Evolutionary conservation across 2,888 invertebrate species (phyloP).

Genomic region (Platycheirus rosarum): DNA sequence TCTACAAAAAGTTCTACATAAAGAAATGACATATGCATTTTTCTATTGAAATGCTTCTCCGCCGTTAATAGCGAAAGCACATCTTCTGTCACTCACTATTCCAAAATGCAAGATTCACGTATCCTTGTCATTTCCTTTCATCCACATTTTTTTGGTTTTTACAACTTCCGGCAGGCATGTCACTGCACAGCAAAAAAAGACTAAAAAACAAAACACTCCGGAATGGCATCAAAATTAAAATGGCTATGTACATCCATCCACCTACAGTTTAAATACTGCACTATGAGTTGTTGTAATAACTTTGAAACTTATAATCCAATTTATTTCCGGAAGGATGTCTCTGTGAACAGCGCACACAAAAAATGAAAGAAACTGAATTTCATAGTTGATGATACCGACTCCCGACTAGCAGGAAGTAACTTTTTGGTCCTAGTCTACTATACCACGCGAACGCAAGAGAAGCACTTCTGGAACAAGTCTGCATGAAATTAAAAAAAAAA

Average conservation of each 20-base stretch:
- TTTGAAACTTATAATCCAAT: slow-evolving; percentile 56
- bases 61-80: neutral
- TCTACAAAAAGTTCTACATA: slow-evolving; percentile 12
- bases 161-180: slow-evolving; percentile 18
- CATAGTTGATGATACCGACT: slow-evolving; percentile 17
- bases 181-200: neutral
- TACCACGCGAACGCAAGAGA: slow-evolving; percentile 13
- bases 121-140: slow-evolving; percentile 14
- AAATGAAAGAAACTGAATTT: slow-evolving; percentile 31
- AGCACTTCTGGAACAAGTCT: slow-evolving; percentile 34
- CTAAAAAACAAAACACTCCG: slow-evolving; percentile 12
- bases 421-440: slow-evolving; percentile 14
- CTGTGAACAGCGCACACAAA: slow-evolving; percentile 4
- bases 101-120: too few relatives aligned
- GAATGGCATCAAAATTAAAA: slow-evolving; percentile 40
- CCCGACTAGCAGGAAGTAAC: slow-evolving; percentile 1
- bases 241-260: slow-evolving; percentile 3
- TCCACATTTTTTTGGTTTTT: slow-evolving; percentile 3
- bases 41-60: slow-evolving; percentile 6
- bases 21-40: slow-evolving; percentile 15
- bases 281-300: slow-evolving; percentile 47
- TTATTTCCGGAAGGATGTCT: slow-evolving; percentile 50
- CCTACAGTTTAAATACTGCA: slow-evolving; percentile 43
- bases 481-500: slow-evolving; percentile 28
- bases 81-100: too few relatives aligned